Conservation (phyloP, 2,797 vertebrate genomes). For the Sebastes steindachneri region DNA sequence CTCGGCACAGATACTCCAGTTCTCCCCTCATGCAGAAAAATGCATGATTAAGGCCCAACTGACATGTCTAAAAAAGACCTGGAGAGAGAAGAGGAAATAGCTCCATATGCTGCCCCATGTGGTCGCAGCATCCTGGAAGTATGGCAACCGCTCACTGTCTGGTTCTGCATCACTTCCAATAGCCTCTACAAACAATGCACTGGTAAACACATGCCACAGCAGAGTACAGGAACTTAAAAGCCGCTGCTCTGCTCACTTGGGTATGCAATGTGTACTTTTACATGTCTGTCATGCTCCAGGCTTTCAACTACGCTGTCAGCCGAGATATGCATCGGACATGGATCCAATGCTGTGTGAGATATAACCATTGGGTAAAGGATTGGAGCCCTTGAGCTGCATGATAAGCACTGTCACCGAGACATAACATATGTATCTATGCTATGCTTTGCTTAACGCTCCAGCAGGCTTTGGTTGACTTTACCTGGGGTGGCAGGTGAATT, state of each 20-base stretch:
- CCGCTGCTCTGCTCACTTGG: constrained; percentile 27
- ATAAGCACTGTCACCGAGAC: constrained; percentile 78
- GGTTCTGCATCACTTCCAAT: constrained; percentile 47
- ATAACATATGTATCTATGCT: constrained; percentile 79
- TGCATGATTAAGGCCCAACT: constrained; percentile 74
- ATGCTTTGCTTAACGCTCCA: constrained; percentile 65
- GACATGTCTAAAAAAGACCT: constrained; percentile 75
- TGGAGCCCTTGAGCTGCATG: constrained; percentile 76
- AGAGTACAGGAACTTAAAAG: constrained; percentile 34
- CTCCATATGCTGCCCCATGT: constrained; percentile 75
- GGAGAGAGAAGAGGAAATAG: constrained; percentile 65
- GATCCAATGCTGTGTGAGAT: constrained; percentile 73
- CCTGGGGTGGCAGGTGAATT: constrained; percentile 67
- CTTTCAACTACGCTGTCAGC: constrained; percentile 74
- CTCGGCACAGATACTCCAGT: constrained; percentile 65
- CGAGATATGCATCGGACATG: constrained; percentile 78
- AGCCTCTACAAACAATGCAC: constrained; percentile 53
- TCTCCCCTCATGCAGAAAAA: constrained; percentile 79
- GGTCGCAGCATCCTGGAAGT: constrained; percentile 59
- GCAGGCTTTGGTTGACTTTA: constrained; percentile 57
- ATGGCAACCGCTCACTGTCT: constrained; percentile 50
- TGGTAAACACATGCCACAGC: constrained; percentile 32
- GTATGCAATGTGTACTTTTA: constrained; percentile 67
- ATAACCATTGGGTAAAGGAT: constrained; percentile 76
- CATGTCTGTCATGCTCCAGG: constrained; percentile 72